Evolutionary conservation across 2,113 vertebrate species (phyloP), one percentile per base, ranked within the genome.

Genomic region (Gymnarchus niloticus): DNA sequence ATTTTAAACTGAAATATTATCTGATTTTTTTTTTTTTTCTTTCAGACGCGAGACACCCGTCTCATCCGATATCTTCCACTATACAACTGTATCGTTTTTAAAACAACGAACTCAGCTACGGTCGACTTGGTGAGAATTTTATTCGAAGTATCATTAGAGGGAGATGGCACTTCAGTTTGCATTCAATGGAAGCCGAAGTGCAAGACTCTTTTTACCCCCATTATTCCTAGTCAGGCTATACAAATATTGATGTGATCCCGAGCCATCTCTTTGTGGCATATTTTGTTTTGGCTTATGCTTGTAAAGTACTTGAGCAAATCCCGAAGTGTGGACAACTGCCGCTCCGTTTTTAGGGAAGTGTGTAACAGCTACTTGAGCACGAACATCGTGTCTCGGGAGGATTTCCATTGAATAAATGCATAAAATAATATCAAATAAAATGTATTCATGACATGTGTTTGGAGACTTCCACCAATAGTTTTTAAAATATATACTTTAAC

Each of bases 201-300:
- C 91, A 90, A 90, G 93, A 91, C 95, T 95, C 94, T 95, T 94
- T 94, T 94, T 92, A 95, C 95, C 94, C 94, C 96, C 94, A 97
- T 97, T 99, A 99, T 99, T 99, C 97, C 94, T 94, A 96, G 96
- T 96, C 98, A 99, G 97, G 97, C 94, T 97, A 96, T 95, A 94
- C 97, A 99, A 99, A 99, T 98, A 99, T 97, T 96, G 96, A 96
- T 93, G 96, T 98, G 98, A 99, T 98, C 96, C 97, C 94, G 96
- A 96, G 95, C 93, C 94, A 87, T 93, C 93, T 95, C 93, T 94
- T 91, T 93, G 94, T 95, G 93, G 94, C 95, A 95, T 95, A 94
- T 95, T 94, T 93, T 94, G 94, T 93, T 93, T 93, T 95, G 94
- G 93, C 96, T 95, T 93, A 93, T 94, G 92, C 90, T 94, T 92